Percentiles rank a stretch among this genome's conserved stretches.
These are phyloP conservation scores for Drosophila ficusphila DNA, from an alignment of 1,140 invertebrate genomes.

Conservation along the genomic window DNA sequence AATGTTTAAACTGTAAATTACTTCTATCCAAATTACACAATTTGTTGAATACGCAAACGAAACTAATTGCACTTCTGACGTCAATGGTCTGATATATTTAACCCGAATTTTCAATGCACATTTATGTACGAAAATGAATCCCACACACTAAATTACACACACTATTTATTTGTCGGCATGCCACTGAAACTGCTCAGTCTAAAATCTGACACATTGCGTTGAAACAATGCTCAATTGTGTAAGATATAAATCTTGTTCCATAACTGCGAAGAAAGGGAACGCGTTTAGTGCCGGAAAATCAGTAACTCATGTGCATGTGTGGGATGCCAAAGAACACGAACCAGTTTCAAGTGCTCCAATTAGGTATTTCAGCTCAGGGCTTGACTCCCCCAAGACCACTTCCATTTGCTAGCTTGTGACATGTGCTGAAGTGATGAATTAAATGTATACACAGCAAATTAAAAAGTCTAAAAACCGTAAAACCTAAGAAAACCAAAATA, in stretches of 20 bases:
- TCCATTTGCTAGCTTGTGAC: neutral
- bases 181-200: constrained; percentile 12
- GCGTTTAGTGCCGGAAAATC: neutral
- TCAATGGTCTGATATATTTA: constrained; percentile 17
- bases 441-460: neutral
- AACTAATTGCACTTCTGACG: constrained; percentile 20
- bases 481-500: too few relatives aligned
- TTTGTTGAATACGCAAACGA: too few relatives aligned
- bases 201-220: constrained; percentile 21
- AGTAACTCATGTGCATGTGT: constrained; percentile 16
- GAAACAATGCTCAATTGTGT: constrained; percentile 35
- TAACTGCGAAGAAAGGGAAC: constrained; percentile 20
- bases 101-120: constrained; percentile 3
- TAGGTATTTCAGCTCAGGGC: constrained; percentile 26
- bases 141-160: neutral
- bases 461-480: too few relatives aligned
- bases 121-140: neutral
- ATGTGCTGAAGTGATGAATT: constrained; percentile 24
- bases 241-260: constrained; percentile 31
- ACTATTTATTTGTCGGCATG: constrained; percentile 2
- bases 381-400: constrained; percentile 2
- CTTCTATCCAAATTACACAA: too few relatives aligned
- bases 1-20: neutral
- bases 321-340: constrained; percentile 31
- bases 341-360: constrained; percentile 55